A percentile compares a stretch with the other conserved stretches of the same genome.
Conservation (phyloP, 2,888 invertebrate species). For the Cantharis rufa region DNA sequence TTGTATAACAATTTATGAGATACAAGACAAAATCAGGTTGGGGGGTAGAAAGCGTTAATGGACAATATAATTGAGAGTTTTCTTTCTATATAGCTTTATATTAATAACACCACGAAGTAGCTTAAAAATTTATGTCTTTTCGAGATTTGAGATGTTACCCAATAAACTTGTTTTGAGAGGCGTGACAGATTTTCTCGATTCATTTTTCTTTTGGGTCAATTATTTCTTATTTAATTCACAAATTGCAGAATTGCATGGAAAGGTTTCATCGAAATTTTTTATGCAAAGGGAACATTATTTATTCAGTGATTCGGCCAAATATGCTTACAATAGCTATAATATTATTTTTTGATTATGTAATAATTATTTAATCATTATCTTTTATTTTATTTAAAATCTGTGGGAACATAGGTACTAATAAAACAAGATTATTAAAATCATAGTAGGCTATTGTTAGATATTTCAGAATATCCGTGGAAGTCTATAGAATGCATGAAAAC, state of each 20-base stretch:
- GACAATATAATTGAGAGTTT: too few relatives aligned
- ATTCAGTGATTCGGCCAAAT: neutral
- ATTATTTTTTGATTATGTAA: neutral
- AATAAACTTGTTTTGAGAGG: neutral
- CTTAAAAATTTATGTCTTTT: neutral
- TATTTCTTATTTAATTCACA: too few relatives aligned
- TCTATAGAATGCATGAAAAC: neutral
- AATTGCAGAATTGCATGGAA: neutral
- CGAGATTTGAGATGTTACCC: neutral
- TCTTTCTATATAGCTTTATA: neutral
- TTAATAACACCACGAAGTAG: neutral
- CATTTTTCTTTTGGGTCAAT: neutral
- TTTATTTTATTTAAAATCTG: too few relatives aligned
- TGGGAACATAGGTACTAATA: too few relatives aligned
- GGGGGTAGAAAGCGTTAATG: too few relatives aligned
- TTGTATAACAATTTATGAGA: too few relatives aligned
- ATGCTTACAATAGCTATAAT: neutral
- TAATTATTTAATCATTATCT: too few relatives aligned
- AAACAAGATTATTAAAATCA: too few relatives aligned
- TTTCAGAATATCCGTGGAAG: neutral
- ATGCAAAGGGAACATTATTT: neutral
- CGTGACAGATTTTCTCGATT: neutral
- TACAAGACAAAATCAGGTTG: too few relatives aligned
- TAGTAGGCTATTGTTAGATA: neutral
- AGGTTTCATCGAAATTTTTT: neutral